Evolutionary conservation across 2,113 vertebrate genomes (phyloP).

Genomic region (Morone saxatilis): DNA sequence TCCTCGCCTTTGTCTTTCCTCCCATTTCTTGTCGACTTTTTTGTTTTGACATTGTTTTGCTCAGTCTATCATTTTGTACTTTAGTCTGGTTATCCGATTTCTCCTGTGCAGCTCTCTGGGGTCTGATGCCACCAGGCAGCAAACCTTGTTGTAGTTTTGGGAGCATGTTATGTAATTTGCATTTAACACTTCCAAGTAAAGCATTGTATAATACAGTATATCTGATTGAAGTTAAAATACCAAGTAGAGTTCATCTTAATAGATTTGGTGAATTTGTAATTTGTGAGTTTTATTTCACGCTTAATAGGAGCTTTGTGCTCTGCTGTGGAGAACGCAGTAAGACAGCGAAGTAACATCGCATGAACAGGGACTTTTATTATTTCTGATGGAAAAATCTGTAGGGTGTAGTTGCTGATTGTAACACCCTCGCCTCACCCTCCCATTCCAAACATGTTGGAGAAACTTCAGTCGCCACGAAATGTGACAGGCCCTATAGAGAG

Average conservation of each 20-base stretch:
- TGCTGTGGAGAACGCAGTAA: too few relatives aligned
- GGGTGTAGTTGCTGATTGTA: too few relatives aligned
- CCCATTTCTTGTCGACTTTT: neutral
- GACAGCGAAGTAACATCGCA: too few relatives aligned
- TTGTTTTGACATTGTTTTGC: constrained; percentile 12
- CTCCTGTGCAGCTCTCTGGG: neutral
- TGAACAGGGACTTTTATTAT: too few relatives aligned
- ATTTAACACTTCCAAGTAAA: neutral
- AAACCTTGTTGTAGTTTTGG: constrained; percentile 6
- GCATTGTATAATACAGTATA: neutral
- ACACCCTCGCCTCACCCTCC: too few relatives aligned
- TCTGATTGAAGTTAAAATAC: neutral
- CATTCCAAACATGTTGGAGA: too few relatives aligned
- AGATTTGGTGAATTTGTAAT: too few relatives aligned
- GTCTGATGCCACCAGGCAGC: constrained; percentile 16
- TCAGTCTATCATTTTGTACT: neutral
- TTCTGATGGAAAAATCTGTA: too few relatives aligned
- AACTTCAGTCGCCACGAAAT: too few relatives aligned
- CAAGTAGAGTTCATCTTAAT: neutral
- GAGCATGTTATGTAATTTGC: neutral
- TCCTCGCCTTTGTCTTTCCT: neutral
- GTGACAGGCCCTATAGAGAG: too few relatives aligned
- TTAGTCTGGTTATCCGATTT: neutral
- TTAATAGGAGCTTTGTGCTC: too few relatives aligned
- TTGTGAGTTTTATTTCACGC: too few relatives aligned